Conservation (phyloP, 2,888 invertebrate species). For the Ethmia dodecea region DNA sequence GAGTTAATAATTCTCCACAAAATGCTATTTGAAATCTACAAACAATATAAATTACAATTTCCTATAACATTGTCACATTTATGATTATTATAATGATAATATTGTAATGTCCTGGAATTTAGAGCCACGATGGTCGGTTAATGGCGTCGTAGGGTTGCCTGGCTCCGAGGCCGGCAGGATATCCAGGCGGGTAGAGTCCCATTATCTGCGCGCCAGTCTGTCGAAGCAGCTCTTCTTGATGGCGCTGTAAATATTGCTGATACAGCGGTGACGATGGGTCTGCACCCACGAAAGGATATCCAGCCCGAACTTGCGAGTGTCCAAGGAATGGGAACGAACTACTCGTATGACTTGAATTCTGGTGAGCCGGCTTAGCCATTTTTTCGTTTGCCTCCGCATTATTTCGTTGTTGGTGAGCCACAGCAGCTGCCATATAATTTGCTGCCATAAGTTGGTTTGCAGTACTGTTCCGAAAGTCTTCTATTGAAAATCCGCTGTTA, state of each 20-base stretch:
- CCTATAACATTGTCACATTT: constrained; percentile 54
- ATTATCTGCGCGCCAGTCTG: constrained; percentile 80
- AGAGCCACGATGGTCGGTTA: constrained; percentile 83
- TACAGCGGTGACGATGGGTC: constrained; percentile 82
- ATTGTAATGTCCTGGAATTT: no score
- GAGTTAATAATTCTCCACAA: constrained; percentile 45
- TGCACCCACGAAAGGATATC: constrained; percentile 79
- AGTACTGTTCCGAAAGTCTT: constrained; percentile 79
- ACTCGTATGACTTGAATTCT: constrained; percentile 52
- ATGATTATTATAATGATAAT: constrained; percentile 34
- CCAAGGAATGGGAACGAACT: constrained; percentile 80
- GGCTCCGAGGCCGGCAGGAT: constrained; percentile 79
- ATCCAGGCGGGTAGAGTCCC: constrained; percentile 81
- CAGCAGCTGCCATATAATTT: constrained; percentile 70
- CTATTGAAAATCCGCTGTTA: constrained; percentile 81
- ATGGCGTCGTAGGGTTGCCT: constrained; percentile 85
- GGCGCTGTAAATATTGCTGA: constrained; percentile 83
- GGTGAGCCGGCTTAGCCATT: constrained; percentile 67
- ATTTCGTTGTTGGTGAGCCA: constrained; percentile 61
- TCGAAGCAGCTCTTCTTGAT: constrained; percentile 78
- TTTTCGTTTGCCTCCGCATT: constrained; percentile 54
- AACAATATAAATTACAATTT: constrained; percentile 61
- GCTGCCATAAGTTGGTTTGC: constrained; percentile 77
- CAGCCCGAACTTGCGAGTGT: constrained; percentile 76
- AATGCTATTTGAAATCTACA: constrained; percentile 48